Conservation (phyloP, 2,113 vertebrate genomes). For the Glareola pratincola region DNA sequence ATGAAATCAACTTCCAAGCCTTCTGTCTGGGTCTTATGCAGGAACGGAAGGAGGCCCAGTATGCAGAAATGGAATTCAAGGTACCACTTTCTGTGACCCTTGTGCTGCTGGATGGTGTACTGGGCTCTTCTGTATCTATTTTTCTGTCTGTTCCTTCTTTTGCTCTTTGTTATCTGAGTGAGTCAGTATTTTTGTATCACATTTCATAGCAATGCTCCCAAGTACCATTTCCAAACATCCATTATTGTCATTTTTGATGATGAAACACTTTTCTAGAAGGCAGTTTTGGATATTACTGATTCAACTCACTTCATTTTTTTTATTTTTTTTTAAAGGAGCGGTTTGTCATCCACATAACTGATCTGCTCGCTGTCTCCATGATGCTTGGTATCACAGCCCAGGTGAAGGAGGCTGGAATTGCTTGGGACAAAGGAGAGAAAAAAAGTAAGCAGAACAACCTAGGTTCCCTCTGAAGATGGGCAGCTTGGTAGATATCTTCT, state of each 20-base stretch:
- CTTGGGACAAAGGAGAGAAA: slow-evolving; percentile 99
- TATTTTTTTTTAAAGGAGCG: slow-evolving; percentile 81
- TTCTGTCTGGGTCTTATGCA: slow-evolving; percentile 98
- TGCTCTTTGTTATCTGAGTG: neutral
- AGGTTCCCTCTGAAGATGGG: neutral
- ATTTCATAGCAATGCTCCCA: neutral
- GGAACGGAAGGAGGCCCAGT: slow-evolving; percentile 89
- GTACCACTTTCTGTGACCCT: slow-evolving; percentile 32
- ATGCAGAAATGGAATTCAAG: slow-evolving; percentile 96
- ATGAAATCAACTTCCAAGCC: slow-evolving; percentile 97
- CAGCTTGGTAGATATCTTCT: neutral
- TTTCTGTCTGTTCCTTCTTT: neutral
- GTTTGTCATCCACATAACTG: slow-evolving; percentile 95
- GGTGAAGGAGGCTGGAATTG: slow-evolving; percentile 95
- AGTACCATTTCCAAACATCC: neutral
- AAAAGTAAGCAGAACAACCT: slow-evolving; percentile 80
- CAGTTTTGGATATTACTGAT: neutral
- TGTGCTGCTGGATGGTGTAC: neutral
- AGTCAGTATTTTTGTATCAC: neutral
- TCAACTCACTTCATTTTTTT: neutral
- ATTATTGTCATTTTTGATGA: neutral
- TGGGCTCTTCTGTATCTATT: neutral
- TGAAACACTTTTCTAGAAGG: neutral
- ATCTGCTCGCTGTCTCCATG: slow-evolving; percentile 95
- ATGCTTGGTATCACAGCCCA: slow-evolving; percentile 98